A percentile compares a stretch with the other conserved stretches of the same genome.
phyloP scores from a whole-genome alignment of 2,113 vertebrate species.

The Archocentrus centrarchus region DNA sequence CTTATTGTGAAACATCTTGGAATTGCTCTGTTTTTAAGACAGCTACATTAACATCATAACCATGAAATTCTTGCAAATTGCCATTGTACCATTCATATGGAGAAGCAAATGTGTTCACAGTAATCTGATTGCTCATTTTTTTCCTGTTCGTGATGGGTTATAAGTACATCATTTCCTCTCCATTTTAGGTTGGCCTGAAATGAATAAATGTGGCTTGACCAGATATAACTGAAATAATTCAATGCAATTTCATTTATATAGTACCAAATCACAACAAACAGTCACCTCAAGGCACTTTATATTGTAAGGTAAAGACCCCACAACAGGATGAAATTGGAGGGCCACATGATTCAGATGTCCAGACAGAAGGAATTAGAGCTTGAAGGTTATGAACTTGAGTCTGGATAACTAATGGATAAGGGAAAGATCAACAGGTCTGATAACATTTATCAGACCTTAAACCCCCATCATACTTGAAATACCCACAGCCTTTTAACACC shows the following conservation, averaged over 20 bases:
- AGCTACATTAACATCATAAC: slow-evolving; percentile 10
- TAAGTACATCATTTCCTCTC: too few species aligned
- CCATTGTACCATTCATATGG: background rate
- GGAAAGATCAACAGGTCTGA: background rate
- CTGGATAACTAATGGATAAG: background rate
- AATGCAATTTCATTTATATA: too few species aligned
- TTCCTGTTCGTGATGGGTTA: background rate
- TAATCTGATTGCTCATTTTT: background rate
- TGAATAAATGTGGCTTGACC: background rate
- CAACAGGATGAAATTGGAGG: background rate
- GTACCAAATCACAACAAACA: too few species aligned
- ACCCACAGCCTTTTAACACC: background rate
- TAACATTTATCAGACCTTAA: background rate
- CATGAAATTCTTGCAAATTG: background rate
- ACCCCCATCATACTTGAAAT: background rate
- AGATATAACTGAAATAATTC: background rate
- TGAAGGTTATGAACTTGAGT: background rate
- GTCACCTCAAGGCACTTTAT: too few species aligned
- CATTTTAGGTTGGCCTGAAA: background rate
- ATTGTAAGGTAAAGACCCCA: too few species aligned
- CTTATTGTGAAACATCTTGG: background rate
- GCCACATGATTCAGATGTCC: background rate
- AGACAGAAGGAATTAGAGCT: background rate
- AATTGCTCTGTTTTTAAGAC: background rate
- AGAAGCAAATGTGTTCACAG: background rate